These are phyloP conservation scores for Amphipyra tragopoginis DNA, from an alignment of 2,888 invertebrate genomes.

Conservation along the genomic window DNA sequence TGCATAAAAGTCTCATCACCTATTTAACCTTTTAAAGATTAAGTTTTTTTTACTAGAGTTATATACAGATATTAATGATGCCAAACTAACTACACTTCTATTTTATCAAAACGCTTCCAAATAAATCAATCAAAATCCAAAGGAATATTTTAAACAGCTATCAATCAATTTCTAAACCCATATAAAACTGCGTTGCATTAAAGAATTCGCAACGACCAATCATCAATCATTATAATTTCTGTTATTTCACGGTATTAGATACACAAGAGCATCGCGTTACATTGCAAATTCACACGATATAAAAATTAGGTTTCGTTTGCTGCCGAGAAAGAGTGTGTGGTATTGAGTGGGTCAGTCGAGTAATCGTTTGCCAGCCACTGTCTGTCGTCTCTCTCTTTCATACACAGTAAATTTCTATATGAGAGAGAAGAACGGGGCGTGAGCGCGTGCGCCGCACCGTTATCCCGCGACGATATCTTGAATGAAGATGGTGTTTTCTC, in stretches of 20 bases:
- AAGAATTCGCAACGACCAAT: conserved; percentile 58
- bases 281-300: conserved; percentile 85
- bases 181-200: conserved; percentile 53
- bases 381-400: conserved; percentile 73
- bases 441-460: conserved; percentile 86
- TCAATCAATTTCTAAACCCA: conserved; percentile 43
- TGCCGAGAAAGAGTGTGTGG: conserved; percentile 90
- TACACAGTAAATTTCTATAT: not conserved
- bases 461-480: conserved; percentile 88
- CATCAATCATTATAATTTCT: conserved; percentile 74
- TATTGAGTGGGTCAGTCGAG: conserved; percentile 90
- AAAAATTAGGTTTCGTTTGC: conserved; percentile 89
- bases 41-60: too few relatives aligned
- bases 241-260: conserved; percentile 79
- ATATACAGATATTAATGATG: too few relatives aligned
- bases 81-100: not conserved
- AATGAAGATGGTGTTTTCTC: conserved; percentile 90
- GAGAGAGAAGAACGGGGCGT: conserved; percentile 63
- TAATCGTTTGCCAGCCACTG: conserved; percentile 85
- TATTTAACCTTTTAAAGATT: too few relatives aligned
- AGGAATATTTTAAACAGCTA: conserved; percentile 27
- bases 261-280: conserved; percentile 71
- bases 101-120: conserved; percentile 20
- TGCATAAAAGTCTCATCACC: too few relatives aligned
- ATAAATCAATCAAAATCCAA: conserved; percentile 20